Conservation (phyloP, 2,113 vertebrate genomes). For the Scartelaos histophorus region DNA sequence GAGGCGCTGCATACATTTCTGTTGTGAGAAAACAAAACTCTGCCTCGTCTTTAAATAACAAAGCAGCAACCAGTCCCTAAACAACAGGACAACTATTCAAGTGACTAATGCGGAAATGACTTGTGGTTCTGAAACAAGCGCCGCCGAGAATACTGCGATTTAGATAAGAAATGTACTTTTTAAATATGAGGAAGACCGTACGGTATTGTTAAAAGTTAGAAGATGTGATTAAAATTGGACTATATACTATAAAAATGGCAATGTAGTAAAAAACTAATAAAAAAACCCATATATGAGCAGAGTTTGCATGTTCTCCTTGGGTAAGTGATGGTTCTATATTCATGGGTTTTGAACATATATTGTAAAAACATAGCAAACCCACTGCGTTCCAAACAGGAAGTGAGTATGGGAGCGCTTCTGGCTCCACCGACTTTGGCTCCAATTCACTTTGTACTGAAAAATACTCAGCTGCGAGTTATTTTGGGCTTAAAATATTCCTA, state of each 20-base stretch:
- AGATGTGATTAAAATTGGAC: not conserved
- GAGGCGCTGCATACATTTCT: not conserved
- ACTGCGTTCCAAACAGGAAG: too few species aligned
- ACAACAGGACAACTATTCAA: not conserved
- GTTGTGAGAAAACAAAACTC: not conserved
- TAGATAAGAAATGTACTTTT: not conserved
- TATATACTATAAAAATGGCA: not conserved
- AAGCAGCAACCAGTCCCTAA: not conserved
- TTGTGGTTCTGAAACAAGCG: not conserved
- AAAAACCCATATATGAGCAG: not conserved
- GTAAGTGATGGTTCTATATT: too few species aligned
- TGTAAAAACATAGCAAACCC: too few species aligned
- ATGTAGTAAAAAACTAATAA: not conserved
- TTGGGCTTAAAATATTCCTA: too few species aligned
- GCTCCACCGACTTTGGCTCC: too few species aligned
- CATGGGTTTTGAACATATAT: too few species aligned
- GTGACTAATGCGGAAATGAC: not conserved
- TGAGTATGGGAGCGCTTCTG: too few species aligned
- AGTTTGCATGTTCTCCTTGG: too few species aligned
- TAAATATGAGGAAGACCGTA: not conserved
- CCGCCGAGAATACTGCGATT: not conserved
- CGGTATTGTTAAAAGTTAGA: too few species aligned
- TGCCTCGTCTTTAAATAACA: slow-evolving; percentile 6
- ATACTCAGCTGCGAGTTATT: too few species aligned
- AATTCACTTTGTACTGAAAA: too few species aligned